Conservation (phyloP, 1,140 invertebrate genomes). For the Lepeophtheirus salmonis region DNA sequence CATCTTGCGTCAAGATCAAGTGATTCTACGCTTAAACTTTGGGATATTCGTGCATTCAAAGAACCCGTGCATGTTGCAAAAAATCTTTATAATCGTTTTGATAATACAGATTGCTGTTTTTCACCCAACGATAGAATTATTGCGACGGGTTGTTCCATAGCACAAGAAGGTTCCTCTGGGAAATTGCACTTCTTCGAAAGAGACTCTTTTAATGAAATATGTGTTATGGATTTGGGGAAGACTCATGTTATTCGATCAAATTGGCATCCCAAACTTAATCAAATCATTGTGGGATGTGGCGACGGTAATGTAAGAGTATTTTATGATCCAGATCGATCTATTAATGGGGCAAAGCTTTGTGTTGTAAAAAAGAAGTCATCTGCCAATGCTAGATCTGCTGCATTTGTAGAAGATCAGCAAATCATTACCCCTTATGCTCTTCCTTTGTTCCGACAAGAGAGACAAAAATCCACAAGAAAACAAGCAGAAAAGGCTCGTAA, state of each 20-base stretch:
- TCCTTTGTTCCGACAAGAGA: conserved; percentile 81
- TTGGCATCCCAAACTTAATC: conserved; percentile 95
- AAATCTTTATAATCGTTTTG: conserved; percentile 59
- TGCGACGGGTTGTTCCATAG: conserved; percentile 59
- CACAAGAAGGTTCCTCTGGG: conserved; percentile 46
- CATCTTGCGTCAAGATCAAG: conserved; percentile 58
- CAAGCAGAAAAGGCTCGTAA: conserved; percentile 75
- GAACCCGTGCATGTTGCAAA: conserved; percentile 45
- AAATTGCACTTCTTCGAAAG: conserved; percentile 61
- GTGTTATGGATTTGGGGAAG: conserved; percentile 8
- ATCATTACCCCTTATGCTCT: conserved; percentile 95
- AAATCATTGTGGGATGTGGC: conserved; percentile 78
- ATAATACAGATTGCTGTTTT: conserved; percentile 76
- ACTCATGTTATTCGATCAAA: conserved; percentile 52
- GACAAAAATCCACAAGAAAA: conserved; percentile 67
- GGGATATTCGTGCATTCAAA: conserved; percentile 74
- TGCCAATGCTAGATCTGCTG: conserved; percentile 28
- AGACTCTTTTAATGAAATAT: conserved; percentile 46
- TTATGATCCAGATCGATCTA: conserved; percentile 66
- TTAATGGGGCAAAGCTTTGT: conserved; percentile 77
- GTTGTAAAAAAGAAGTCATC: conserved; percentile 54
- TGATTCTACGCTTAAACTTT: conserved; percentile 86
- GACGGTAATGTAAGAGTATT: conserved; percentile 75
- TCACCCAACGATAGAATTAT: conserved; percentile 80
- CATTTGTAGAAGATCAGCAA: conserved; percentile 60